phyloP scores from a whole-genome alignment of 1,140 invertebrate species.

The Nebria ingens region DNA sequence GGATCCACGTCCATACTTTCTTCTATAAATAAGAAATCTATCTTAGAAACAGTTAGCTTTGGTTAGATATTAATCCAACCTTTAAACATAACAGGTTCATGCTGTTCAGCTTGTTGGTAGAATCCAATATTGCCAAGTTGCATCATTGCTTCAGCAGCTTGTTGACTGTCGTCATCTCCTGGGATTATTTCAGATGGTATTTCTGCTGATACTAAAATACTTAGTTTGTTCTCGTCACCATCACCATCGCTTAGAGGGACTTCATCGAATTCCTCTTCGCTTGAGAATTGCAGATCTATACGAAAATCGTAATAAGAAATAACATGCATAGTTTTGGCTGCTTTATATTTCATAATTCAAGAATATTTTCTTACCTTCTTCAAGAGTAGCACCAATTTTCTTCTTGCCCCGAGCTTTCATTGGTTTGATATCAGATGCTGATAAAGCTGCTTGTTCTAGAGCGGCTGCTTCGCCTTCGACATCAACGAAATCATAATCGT shows the following conservation, averaged over 20 bases:
- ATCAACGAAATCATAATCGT: constrained; percentile 61
- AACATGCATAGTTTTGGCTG: no score
- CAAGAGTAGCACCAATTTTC: constrained; percentile 36
- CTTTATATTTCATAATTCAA: no score
- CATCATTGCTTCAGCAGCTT: constrained; percentile 75
- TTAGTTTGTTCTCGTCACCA: constrained; percentile 39
- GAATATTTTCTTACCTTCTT: constrained; percentile 45
- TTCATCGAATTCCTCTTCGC: constrained; percentile 60
- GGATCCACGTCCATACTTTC: constrained; percentile 72
- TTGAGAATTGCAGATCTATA: constrained; percentile 60
- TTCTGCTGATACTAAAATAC: constrained; percentile 40
- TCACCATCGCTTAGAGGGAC: constrained; percentile 48
- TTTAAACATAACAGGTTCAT: constrained; percentile 27
- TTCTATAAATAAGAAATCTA: constrained; percentile 38
- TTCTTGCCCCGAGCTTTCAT: constrained; percentile 34
- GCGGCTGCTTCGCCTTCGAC: constrained; percentile 47
- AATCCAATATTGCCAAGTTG: constrained; percentile 65
- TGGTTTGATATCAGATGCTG: constrained; percentile 31
- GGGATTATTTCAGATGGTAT: constrained; percentile 39
- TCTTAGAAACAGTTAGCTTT: background rate
- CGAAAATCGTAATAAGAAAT: constrained; percentile 14
- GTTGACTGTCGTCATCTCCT: constrained; percentile 62
- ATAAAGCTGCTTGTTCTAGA: constrained; percentile 27
- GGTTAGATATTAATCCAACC: constrained; percentile 18
- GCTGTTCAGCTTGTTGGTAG: constrained; percentile 40